Percentiles rank a stretch among this genome's conserved stretches.
These are phyloP conservation scores for Danio jaintianensis DNA, from an alignment of 2,797 vertebrate species.

Conservation along the genomic window DNA sequence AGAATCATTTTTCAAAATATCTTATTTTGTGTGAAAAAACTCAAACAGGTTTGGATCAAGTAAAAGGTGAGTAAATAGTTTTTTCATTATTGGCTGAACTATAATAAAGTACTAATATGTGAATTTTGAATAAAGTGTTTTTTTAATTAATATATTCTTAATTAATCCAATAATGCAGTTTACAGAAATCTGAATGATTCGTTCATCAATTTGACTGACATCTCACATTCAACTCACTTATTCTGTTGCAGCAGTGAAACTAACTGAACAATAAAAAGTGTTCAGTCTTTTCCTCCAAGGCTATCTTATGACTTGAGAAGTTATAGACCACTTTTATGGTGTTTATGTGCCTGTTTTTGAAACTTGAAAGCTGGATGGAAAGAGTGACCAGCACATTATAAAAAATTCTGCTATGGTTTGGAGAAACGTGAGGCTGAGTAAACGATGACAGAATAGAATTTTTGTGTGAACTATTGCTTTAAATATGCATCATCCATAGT, in stretches of 20 bases:
- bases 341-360: not conserved
- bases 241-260: not conserved
- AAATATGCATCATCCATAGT: constrained; percentile 61
- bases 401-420: not conserved
- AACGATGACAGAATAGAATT: not conserved
- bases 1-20: too few species aligned
- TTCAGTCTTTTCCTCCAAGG: not conserved
- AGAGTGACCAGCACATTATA: not conserved
- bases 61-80: too few species aligned
- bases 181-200: not conserved
- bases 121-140: not conserved
- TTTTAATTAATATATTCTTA: too few species aligned
- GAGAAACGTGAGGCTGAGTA: not conserved
- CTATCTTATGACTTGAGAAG: not conserved
- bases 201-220: not conserved
- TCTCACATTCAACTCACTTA: constrained; percentile 1
- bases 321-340: not conserved
- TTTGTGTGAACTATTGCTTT: constrained; percentile 38
- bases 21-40: too few species aligned
- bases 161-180: not conserved
- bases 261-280: not conserved
- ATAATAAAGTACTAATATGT: not conserved
- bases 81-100: too few species aligned
- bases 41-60: too few species aligned
- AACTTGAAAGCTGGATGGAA: not conserved